These are phyloP conservation scores for Microctenopoma lineatum DNA, from an alignment of 2,797 vertebrate species.

Conservation along the genomic window DNA sequence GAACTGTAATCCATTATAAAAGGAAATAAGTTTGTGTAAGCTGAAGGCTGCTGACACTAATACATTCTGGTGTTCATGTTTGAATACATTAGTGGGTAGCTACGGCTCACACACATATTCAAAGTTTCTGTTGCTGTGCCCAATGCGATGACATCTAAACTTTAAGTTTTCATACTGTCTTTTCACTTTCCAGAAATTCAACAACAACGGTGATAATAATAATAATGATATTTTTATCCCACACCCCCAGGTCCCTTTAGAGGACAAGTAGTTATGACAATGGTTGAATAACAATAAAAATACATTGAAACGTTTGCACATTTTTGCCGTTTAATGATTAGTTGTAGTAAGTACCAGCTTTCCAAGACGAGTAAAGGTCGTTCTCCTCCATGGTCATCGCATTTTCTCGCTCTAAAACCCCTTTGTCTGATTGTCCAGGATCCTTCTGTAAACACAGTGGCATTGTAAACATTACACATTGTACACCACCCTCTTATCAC, in stretches of 20 bases:
- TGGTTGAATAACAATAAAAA: too few species aligned
- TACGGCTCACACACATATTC: constrained; percentile 28
- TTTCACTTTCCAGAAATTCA: background rate
- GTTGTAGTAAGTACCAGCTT: constrained; percentile 70
- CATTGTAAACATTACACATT: constrained; percentile 67
- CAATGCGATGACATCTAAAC: constrained; percentile 20
- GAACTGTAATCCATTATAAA: constrained; percentile 59
- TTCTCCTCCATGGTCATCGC: constrained; percentile 86
- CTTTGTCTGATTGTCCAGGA: constrained; percentile 63
- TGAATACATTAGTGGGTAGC: constrained; percentile 56
- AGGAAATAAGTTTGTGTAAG: constrained; percentile 59
- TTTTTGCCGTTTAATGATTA: constrained; percentile 7
- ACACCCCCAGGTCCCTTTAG: too few species aligned
- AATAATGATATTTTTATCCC: too few species aligned
- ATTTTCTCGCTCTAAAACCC: constrained; percentile 57
- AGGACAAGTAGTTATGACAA: too few species aligned
- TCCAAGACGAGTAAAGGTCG: constrained; percentile 88
- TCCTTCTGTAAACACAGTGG: constrained; percentile 65
- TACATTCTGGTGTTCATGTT: constrained; percentile 50
- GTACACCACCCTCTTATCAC: constrained; percentile 74
- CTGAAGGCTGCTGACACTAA: constrained; percentile 56
- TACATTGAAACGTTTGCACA: background rate
- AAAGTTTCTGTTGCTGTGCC: constrained; percentile 55
- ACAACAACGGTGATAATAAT: background rate
- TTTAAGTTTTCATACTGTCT: background rate